Conservation (phyloP, 2,113 vertebrate species). For the Phyllostomus hastatus region DNA sequence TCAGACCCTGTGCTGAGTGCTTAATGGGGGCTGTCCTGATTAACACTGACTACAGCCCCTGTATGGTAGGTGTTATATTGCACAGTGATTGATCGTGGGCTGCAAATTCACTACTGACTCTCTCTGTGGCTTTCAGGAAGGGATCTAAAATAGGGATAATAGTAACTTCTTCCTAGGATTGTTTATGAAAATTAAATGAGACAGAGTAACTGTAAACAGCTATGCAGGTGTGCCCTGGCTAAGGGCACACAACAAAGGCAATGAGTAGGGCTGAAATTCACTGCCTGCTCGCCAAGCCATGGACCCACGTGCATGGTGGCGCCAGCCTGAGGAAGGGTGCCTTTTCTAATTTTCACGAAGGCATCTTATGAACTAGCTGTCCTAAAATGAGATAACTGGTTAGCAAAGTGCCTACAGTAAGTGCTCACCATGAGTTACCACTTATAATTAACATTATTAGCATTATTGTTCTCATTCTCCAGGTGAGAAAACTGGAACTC, state of each 20-base stretch:
- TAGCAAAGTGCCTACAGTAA: neutral
- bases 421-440: neutral
- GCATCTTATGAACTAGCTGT: neutral
- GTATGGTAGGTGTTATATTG: neutral
- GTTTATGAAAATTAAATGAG: neutral
- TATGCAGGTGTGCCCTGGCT: neutral
- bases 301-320: too few relatives aligned
- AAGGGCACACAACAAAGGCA: neutral
- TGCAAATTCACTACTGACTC: neutral
- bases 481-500: neutral
- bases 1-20: neutral
- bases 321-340: neutral
- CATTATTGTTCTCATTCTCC: neutral
- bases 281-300: neutral
- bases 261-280: neutral
- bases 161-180: neutral
- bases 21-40: neutral
- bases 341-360: neutral
- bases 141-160: neutral
- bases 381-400: neutral
- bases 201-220: neutral
- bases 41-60: neutral
- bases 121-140: neutral
- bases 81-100: neutral
- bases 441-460: neutral